Evolutionary conservation across 2,888 invertebrate genomes (phyloP), one percentile per base, ranked within the genome.

Genomic region (Cephonodes hylas): DNA sequence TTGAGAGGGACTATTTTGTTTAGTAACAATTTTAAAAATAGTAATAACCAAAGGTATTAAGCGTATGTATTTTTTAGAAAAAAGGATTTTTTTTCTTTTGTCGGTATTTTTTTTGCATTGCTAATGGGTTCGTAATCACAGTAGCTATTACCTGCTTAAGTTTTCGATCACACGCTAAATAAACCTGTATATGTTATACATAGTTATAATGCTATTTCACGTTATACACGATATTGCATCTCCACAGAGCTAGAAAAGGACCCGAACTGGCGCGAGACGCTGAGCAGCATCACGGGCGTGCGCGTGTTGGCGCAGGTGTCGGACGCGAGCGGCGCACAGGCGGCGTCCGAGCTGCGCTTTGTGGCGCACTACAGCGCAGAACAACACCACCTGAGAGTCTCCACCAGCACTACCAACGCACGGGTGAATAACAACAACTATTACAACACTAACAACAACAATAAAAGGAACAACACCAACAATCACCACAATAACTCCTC

Each of bases 361-460:
- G 87, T 97, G 27, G 93, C 96, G 4, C 97, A 98, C 83, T 95
- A 95, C 86, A 97, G 98, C 60, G 96, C 96, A 0, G 93, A 94
- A 66, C 94, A 96, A 82, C 96, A 96, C 70, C 97, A 98, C 79
- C 95, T 99, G 8, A 96, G 97, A 79, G 95, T 98, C 20, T 93
- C 95, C 5, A 98, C 98, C 1, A 97, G 96, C 66, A 98, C 98
- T 0, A 94, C 94, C 10, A 91, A 95, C 60, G 96, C 98, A 0
- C 94, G 93, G 93, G 96, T 96, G 80, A 64, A 48, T 64, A 13
- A 10, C 57, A n/a, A n/a, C n/a, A n/a, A 34, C 57, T 13, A 20
- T 15, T 10, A 20, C 13, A 5, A 1, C 15, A n/a, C n/a, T n/a
- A n/a, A n/a, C 31, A 5, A 34, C 56, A 15, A 25, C 23, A 5